Base-by-base conservation (phyloP, 2,888 invertebrate species). In the Saturnia pavonia region DNA sequence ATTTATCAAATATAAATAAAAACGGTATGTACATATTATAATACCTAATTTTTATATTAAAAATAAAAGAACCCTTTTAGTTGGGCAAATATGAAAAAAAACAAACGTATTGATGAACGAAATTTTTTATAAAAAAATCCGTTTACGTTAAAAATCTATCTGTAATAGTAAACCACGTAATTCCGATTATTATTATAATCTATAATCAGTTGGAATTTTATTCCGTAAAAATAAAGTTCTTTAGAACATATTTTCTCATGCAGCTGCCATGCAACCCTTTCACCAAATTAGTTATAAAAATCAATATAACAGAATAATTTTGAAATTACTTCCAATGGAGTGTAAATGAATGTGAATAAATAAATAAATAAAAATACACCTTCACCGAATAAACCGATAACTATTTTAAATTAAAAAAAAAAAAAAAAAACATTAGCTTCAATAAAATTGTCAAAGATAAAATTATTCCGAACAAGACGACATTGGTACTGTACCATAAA, bases 311-410 rank as follows among this genome's bases (percentile, higher is more conserved):
- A 16, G 40, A n/a, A 40, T 19, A 63, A 27, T 63, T 65, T 40
- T 8, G 1, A 40, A 40, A 65, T 65, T 40, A 40, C 19, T 40
- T 57, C 57, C 57, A 57, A 65, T 65, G 40, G 4, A 12, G 60
- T 34, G 40, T 19, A 65, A 65, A 65, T 65, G 65, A n/a, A 40
- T 19, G 16, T 65, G 65, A 65, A 65, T 65, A 65, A 34, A 40
- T n/a, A 65, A 34, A 40, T n/a, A 40, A 65, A 65, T 65, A 65
- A 40, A 65, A 40, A 16, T 19, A 65, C 9, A n/a, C 40, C 65
- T n/a, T 65, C 65, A 65, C 65, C 65, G 6, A 19, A 40, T 65
- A 19, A 65, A 65, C 16, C 27, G 34, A 63, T 63, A 27, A 27
- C 4, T 1, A 40, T 0, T 34, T 34, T 22, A 63, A 16, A 40